Evolutionary conservation across 2,113 vertebrate species (phyloP).

Genomic region (Phalacrocorax aristotelis): DNA sequence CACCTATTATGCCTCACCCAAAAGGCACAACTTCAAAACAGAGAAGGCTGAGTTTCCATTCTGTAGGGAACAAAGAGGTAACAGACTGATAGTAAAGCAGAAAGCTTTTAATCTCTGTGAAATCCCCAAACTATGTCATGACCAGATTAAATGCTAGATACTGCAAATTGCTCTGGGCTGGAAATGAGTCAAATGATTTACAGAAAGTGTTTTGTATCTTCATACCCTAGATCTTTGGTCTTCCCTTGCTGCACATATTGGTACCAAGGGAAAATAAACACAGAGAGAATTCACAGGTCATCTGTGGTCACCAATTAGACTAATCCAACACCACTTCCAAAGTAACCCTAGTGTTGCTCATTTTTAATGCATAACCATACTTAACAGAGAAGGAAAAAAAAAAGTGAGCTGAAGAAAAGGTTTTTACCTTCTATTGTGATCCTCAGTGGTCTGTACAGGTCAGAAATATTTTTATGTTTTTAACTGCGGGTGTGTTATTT

Average conservation of each 20-base stretch:
- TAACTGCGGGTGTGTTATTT: fast-evolving
- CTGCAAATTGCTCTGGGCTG: background rate
- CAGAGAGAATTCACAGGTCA: background rate
- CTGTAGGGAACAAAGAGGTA: background rate
- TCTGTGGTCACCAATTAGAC: background rate
- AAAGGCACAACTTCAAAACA: background rate
- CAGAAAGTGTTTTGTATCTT: background rate
- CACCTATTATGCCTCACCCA: background rate
- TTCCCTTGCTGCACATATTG: background rate
- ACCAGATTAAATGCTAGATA: background rate
- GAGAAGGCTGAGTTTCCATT: background rate
- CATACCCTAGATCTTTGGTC: background rate
- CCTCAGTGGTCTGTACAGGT: background rate
- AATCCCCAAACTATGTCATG: background rate
- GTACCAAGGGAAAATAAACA: background rate
- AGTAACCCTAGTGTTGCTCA: background rate
- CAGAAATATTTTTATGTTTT: background rate
- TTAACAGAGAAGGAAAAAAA: background rate
- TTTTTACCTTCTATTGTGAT: background rate
- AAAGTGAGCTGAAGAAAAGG: background rate
- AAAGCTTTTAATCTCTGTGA: background rate
- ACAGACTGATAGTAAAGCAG: background rate
- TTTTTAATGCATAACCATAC: background rate
- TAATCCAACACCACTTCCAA: background rate
- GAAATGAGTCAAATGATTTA: background rate